Conservation (phyloP, 2,113 vertebrate genomes). For the Pachycephala philippinensis region DNA sequence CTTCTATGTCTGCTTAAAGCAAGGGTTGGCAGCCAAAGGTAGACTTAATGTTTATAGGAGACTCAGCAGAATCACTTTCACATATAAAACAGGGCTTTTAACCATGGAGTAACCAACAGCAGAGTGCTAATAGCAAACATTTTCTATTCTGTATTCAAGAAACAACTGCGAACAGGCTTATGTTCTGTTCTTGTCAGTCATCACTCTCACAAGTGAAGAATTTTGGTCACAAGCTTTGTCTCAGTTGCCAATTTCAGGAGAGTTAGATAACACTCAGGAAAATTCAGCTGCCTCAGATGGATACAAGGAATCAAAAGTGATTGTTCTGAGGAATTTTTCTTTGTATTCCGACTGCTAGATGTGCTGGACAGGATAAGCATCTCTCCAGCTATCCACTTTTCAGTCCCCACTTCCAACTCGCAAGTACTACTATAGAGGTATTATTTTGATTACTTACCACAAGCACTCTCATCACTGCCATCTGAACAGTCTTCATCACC, state of each 20-base stretch:
- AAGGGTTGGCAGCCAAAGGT: background rate
- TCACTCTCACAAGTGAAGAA: background rate
- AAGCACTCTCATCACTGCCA: constrained; percentile 88
- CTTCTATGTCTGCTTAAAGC: background rate
- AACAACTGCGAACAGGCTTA: background rate
- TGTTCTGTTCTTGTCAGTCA: background rate
- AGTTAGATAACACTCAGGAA: background rate
- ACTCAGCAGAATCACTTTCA: background rate
- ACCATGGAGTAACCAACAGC: background rate
- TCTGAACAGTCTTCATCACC: constrained; percentile 93
- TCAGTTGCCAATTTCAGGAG: background rate
- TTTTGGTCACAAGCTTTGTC: background rate
- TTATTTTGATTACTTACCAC: constrained; percentile 78
- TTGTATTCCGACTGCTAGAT: background rate
- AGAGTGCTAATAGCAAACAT: background rate
- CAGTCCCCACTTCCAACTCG: background rate
- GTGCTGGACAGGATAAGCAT: background rate
- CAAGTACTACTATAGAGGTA: background rate
- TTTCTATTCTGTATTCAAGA: background rate
- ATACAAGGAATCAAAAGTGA: background rate
- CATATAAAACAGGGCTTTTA: background rate
- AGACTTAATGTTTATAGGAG: background rate
- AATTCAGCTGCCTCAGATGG: background rate
- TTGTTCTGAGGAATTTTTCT: background rate
- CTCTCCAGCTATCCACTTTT: background rate